A percentile compares a stretch with the other conserved stretches of the same genome.
Evolutionary conservation across 2,888 invertebrate species (phyloP).

Genomic region (Charanyca ferruginea): DNA sequence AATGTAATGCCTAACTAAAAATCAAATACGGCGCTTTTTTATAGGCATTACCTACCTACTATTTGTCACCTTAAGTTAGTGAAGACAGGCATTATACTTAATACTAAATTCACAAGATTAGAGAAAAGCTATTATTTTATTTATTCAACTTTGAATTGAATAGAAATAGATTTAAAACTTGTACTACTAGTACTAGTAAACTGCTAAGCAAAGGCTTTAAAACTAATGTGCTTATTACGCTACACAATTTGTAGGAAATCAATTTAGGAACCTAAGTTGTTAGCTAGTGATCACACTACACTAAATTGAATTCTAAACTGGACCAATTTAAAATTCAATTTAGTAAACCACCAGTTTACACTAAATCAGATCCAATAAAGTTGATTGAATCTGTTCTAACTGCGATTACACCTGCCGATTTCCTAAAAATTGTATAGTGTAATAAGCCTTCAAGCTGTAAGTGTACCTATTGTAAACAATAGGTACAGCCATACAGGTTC

Average conservation of each 20-base stretch:
- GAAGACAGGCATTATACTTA: neutral
- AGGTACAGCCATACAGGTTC: neutral
- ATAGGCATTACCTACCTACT: neutral
- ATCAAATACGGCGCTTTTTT: neutral
- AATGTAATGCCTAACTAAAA: neutral
- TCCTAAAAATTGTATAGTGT: too few species aligned
- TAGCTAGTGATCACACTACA: too few species aligned
- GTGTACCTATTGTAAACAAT: too few species aligned
- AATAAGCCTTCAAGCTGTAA: too few species aligned
- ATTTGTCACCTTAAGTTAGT: neutral
- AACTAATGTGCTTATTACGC: neutral
- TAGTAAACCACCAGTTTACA: too few species aligned
- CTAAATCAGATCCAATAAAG: too few species aligned
- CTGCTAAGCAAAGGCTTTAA: slow-evolving; percentile 11
- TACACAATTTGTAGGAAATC: too few species aligned
- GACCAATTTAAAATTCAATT: too few species aligned
- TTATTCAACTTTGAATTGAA: neutral
- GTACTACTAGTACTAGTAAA: slow-evolving; percentile 5
- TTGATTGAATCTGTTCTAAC: too few species aligned
- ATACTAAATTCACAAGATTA: slow-evolving; percentile 15
- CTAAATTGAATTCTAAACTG: too few species aligned
- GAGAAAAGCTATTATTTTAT: slow-evolving; percentile 16
- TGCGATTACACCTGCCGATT: too few species aligned
- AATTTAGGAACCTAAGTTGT: too few species aligned
- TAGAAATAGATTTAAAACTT: neutral